These are phyloP conservation scores for Gnathonemus longibarbis DNA, from an alignment of 2,113 vertebrate species.

Conservation along the genomic window DNA sequence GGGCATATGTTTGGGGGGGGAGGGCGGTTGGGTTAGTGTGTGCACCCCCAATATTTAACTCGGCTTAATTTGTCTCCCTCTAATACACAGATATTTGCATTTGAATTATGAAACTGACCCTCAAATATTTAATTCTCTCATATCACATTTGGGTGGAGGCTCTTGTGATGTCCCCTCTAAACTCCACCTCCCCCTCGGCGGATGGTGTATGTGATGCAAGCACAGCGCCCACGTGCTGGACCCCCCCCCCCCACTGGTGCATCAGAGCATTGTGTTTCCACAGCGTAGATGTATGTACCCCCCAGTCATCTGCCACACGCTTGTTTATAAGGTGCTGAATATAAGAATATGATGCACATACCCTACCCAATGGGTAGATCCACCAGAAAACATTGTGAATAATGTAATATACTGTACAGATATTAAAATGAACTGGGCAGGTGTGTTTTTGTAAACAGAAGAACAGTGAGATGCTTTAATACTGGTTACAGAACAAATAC, in stretches of 20 bases:
- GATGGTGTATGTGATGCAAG: background rate
- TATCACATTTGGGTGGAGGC: background rate
- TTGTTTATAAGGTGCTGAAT: background rate
- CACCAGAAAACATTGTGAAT: slow-evolving; percentile 74
- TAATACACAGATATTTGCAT: background rate
- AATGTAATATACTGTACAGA: slow-evolving; percentile 93
- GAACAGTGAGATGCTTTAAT: slow-evolving; percentile 62
- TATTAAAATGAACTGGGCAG: slow-evolving; percentile 82
- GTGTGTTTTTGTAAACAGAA: slow-evolving; percentile 63
- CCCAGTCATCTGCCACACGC: background rate
- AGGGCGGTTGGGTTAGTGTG: background rate
- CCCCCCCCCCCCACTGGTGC: background rate
- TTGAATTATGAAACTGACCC: background rate
- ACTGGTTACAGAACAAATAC: slow-evolving; percentile 54
- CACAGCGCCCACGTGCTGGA: background rate
- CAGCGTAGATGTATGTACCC: background rate
- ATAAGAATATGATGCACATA: slow-evolving; percentile 83
- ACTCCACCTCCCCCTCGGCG: background rate
- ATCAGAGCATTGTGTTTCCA: background rate
- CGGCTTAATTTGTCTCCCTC: background rate
- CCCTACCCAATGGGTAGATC: slow-evolving; percentile 98
- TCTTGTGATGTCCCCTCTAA: background rate
- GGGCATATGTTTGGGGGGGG: background rate
- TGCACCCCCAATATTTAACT: background rate
- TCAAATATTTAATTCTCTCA: background rate